Conservation (phyloP, 2,113 vertebrate genomes). For the Xenopus tropicalis region DNA sequence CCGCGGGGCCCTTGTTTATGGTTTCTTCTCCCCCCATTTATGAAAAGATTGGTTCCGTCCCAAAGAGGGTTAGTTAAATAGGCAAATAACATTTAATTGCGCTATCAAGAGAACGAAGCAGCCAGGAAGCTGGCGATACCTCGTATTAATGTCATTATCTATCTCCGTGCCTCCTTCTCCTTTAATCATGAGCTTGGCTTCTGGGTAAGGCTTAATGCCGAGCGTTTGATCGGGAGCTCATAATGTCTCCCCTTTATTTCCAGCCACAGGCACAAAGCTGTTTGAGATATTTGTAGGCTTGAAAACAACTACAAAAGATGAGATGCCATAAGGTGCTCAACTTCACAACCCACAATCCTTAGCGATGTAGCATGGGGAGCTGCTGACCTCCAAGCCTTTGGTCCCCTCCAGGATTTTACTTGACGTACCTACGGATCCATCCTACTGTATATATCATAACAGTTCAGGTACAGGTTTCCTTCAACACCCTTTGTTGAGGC, state of each 20-base stretch:
- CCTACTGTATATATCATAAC: no score
- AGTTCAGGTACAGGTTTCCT: no score
- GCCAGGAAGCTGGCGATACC: constrained; percentile 3
- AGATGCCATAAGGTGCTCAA: background rate
- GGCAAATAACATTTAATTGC: constrained; percentile 19
- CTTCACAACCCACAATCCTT: no score
- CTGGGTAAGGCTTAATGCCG: constrained; percentile 14
- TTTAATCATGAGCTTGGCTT: background rate
- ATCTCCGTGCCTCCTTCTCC: background rate
- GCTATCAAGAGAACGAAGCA: background rate
- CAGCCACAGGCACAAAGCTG: background rate
- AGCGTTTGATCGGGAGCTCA: constrained; percentile 4
- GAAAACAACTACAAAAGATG: background rate
- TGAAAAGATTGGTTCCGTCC: background rate
- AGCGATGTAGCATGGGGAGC: no score
- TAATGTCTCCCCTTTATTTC: background rate
- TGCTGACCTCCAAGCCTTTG: no score
- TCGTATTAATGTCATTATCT: constrained; percentile 22
- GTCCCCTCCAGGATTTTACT: no score
- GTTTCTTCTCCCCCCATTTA: background rate
- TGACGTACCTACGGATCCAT: no score
- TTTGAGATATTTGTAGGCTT: background rate
- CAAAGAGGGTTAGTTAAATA: constrained; percentile 4
- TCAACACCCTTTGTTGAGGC: no score
- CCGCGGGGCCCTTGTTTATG: background rate